These are phyloP conservation scores for Limnephilus marmoratus DNA, from an alignment of 2,888 invertebrate species.

Conservation along the genomic window DNA sequence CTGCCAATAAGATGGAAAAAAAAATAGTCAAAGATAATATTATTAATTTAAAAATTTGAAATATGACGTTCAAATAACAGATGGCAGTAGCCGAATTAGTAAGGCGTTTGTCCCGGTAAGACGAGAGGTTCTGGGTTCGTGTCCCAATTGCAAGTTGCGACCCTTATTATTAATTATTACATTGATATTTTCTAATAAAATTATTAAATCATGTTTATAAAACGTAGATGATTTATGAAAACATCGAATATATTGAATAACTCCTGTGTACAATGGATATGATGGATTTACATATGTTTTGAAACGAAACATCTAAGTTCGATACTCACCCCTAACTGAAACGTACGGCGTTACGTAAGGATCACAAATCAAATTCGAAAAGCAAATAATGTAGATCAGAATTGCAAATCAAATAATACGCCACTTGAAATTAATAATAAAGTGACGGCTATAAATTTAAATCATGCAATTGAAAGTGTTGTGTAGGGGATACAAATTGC, in stretches of 20 bases:
- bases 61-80: too few species aligned
- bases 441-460: slow-evolving; percentile 64
- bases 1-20: too few species aligned
- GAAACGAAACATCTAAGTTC: neutral
- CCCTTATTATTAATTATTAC: too few species aligned
- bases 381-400: slow-evolving; percentile 50
- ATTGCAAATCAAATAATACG: slow-evolving; percentile 62
- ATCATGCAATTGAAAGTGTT: slow-evolving; percentile 54
- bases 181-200: neutral
- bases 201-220: neutral
- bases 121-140: too few species aligned
- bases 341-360: slow-evolving; percentile 12
- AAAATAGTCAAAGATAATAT: too few species aligned
- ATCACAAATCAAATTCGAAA: slow-evolving; percentile 61
- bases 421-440: slow-evolving; percentile 64
- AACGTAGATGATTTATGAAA: neutral
- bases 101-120: too few species aligned
- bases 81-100: too few species aligned
- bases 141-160: too few species aligned
- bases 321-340: neutral
- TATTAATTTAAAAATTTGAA: too few species aligned
- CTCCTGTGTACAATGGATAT: neutral
- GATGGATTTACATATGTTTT: neutral
- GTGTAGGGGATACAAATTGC: slow-evolving; percentile 53
- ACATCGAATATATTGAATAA: neutral